These are phyloP conservation scores for Portevinia maculata DNA, from an alignment of 2,888 invertebrate genomes.

Conservation along the genomic window DNA sequence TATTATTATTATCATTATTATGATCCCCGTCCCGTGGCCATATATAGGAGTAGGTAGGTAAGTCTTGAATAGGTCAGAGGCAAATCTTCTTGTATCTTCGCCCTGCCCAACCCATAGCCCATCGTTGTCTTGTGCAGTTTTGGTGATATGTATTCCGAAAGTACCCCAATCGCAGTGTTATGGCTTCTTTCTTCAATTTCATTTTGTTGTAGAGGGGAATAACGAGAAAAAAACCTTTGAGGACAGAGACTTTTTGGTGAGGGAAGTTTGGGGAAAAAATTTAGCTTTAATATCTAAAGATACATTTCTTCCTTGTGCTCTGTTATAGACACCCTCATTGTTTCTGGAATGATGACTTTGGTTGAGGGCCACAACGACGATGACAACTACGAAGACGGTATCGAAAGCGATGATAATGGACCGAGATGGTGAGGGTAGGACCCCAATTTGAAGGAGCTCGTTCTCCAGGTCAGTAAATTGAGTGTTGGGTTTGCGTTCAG, in stretches of 20 bases:
- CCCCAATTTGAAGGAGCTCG: conserved; percentile 56
- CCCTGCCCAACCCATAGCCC: conserved; percentile 1
- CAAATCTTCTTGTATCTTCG: conserved; percentile 23
- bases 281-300: conserved; percentile 34
- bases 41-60: conserved; percentile 9
- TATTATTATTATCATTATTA: conserved; percentile 72
- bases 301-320: conserved; percentile 39
- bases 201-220: neutral
- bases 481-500: conserved; percentile 29
- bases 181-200: conserved; percentile 33
- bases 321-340: conserved; percentile 42
- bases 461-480: conserved; percentile 59
- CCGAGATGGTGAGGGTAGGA: conserved; percentile 19
- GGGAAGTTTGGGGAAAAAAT: neutral
- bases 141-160: conserved; percentile 24
- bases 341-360: conserved; percentile 22
- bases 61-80: conserved; percentile 46
- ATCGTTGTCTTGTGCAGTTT: conserved; percentile 29
- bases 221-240: neutral
- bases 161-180: conserved; percentile 32
- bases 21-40: conserved; percentile 37
- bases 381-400: neutral
- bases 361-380: conserved; percentile 10
- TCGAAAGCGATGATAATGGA: conserved; percentile 34
- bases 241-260: neutral